phyloP scores from a whole-genome alignment of 2,113 vertebrate species.

The Sterrhoptilus dennistouni region DNA sequence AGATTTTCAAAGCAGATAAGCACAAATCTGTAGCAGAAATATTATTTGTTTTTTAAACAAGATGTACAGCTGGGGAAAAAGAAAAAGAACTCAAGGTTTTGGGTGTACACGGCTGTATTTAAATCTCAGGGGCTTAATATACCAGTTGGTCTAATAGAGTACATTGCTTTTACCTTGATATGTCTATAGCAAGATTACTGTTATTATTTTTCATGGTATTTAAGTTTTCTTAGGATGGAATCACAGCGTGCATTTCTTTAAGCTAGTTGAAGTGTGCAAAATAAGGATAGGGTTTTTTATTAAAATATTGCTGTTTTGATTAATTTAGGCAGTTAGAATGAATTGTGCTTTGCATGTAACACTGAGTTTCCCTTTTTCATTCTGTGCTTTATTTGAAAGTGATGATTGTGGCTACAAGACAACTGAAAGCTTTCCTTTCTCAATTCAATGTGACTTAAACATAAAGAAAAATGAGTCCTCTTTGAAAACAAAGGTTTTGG shows the following conservation, averaged over 20 bases:
- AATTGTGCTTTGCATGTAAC: not conserved
- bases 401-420: not conserved
- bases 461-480: not conserved
- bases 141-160: conserved; percentile 1
- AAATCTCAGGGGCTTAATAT: not conserved
- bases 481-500: not conserved
- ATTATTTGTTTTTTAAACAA: not conserved
- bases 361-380: not conserved
- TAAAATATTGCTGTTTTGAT: conserved; percentile 1
- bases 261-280: not conserved
- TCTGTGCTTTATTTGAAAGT: not conserved
- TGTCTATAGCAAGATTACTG: not conserved
- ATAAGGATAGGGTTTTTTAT: not conserved
- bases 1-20: not conserved
- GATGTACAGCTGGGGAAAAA: not conserved
- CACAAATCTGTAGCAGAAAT: not conserved
- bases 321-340: not conserved
- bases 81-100: not conserved
- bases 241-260: not conserved
- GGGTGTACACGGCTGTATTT: not conserved
- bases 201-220: conserved; percentile 2
- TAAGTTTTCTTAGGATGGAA: not conserved
- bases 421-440: not conserved
- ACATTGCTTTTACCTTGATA: not conserved
- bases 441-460: not conserved